Base-by-base conservation (phyloP, 2,113 vertebrate species). In the Nothobranchius furzeri region DNA sequence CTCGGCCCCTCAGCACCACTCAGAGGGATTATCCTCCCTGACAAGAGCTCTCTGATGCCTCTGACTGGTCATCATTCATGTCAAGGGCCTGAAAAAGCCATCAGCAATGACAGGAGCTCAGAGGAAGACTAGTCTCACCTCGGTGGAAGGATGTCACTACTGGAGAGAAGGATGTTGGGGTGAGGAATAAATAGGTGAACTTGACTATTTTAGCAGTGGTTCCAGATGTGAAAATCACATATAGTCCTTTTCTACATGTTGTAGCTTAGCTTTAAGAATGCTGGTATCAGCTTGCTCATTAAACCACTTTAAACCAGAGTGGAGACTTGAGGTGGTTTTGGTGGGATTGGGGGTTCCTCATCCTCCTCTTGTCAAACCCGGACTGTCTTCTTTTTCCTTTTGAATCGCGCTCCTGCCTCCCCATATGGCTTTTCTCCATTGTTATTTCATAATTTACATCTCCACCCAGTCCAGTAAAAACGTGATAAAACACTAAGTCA, bases 51-150 rank as follows among this genome's bases (percentile, higher is more conserved):
- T 76, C 64, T 13, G 7, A 66, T 66, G 69, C 65, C 70, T 68
- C 59, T 54, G 4, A 58, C 61, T 57, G 76, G 73, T 56, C 78
- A 72, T 89, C 84, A 76, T 55, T 84, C 86, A 86, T 66, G 73
- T 85, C 81, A 79, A 86, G 80, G 20, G 64, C 24, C 42, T 42
- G 63, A 49, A 68, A 73, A 76, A 76, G 74, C 37, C 12, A 45
- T 70, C 45, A 60, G 74, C 35, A 51, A 62, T 2, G 7, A 9
- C 2, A 13, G 60, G 64, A 67, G 61, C 60, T 45, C 56, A 53
- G 62, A 71, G 14, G 2, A 45, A 61, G 43, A 71, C 53, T 48
- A 45, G 36, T 75, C 30, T 70, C 36, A 25, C 51, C 24, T 62
- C 62, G 75, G 69, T 67, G 20, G 65, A 80, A 59, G 67, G 64